These are phyloP conservation scores for Rhineura floridana DNA, from an alignment of 2,113 vertebrate species.

Conservation along the genomic window DNA sequence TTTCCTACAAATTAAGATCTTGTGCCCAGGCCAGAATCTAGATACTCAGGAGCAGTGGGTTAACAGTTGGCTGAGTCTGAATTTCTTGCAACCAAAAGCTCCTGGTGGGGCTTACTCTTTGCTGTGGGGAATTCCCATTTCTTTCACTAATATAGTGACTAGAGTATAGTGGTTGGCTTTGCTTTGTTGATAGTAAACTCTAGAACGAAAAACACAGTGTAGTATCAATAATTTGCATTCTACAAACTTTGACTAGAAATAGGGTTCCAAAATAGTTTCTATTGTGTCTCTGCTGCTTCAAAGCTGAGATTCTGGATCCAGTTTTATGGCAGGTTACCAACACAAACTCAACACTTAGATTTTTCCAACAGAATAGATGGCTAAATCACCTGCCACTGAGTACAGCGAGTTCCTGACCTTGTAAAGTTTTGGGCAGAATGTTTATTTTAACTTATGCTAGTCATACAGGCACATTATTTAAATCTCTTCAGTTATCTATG, in stretches of 20 bases:
- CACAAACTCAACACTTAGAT: background rate
- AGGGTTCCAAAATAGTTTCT: background rate
- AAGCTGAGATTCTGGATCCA: background rate
- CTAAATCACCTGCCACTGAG: constrained; percentile 10
- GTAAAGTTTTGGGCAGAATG: background rate
- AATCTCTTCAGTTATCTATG: background rate
- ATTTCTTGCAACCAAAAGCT: background rate
- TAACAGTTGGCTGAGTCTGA: background rate
- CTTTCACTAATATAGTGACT: background rate
- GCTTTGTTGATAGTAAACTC: background rate
- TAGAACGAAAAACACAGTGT: background rate
- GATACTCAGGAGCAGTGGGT: background rate
- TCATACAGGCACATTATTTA: constrained; percentile 18
- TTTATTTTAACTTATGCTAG: constrained; percentile 18
- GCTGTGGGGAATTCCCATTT: background rate
- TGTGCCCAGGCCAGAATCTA: background rate
- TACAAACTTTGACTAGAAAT: background rate
- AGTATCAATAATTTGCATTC: background rate
- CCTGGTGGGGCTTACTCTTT: background rate
- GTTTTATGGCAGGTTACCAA: constrained; percentile 15
- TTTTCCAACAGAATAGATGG: constrained; percentile 16
- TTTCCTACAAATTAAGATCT: background rate
- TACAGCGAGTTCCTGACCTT: constrained; percentile 10
- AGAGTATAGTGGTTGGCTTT: background rate
- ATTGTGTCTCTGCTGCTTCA: constrained; percentile 9